phyloP scores from a whole-genome alignment of 2,888 invertebrate genomes.

The Rugalucina vietnamica region DNA sequence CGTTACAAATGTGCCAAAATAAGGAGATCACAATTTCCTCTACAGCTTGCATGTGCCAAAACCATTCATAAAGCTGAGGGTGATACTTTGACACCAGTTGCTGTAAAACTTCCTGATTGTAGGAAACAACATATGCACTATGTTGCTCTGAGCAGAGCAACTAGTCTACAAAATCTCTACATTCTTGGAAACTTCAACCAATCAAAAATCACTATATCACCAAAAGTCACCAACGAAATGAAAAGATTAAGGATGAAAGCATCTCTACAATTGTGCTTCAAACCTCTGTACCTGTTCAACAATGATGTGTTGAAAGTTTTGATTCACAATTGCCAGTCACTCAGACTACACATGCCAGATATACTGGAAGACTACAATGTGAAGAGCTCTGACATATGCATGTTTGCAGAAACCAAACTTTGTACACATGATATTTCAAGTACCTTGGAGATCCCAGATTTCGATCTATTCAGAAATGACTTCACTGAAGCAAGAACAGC shows the following conservation, averaged over 20 bases:
- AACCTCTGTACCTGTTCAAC: background rate
- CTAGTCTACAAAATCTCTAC: conserved; percentile 22
- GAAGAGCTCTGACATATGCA: background rate
- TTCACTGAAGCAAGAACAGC: background rate
- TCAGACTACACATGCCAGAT: conserved; percentile 21
- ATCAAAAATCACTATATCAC: conserved; percentile 8
- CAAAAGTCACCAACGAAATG: conserved; percentile 40
- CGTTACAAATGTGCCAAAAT: conserved; percentile 19
- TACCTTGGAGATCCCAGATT: background rate
- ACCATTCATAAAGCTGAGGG: conserved; percentile 50
- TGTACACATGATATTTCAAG: background rate
- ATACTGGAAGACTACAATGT: conserved; percentile 17
- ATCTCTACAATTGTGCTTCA: background rate
- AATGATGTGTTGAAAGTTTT: background rate
- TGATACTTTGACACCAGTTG: conserved; percentile 30
- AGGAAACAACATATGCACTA: conserved; percentile 47
- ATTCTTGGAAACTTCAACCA: conserved; percentile 29
- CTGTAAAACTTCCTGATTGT: conserved; percentile 17
- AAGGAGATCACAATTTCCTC: conserved; percentile 44
- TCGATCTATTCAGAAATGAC: background rate
- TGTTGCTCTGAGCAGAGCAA: conserved; percentile 39
- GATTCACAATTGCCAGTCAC: conserved; percentile 30
- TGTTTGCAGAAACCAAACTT: conserved; percentile 23
- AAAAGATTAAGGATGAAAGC: background rate
- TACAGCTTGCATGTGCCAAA: conserved; percentile 39